Percentiles rank a stretch among this genome's conserved stretches.
These are phyloP conservation scores for Drosophila setifemur DNA, from an alignment of 1,140 invertebrate genomes.

Conservation along the genomic window DNA sequence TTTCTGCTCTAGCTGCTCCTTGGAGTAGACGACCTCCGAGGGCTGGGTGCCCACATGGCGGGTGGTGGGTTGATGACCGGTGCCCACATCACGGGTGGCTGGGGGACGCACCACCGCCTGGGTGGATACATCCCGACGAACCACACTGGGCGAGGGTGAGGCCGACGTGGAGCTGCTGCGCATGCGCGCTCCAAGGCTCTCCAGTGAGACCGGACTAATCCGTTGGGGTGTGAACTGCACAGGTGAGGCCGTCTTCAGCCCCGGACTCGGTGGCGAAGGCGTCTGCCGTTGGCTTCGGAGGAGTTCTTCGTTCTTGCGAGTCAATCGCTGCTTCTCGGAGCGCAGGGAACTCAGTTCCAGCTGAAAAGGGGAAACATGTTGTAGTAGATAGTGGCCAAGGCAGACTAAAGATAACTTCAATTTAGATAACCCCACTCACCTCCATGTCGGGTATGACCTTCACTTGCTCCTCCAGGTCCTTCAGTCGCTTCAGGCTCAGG, in stretches of 20 bases:
- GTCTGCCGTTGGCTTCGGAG: conserved; percentile 82
- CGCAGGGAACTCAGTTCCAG: conserved; percentile 88
- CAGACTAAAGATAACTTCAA: too few relatives aligned
- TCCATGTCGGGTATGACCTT: conserved; percentile 92
- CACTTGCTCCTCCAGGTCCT: conserved; percentile 92
- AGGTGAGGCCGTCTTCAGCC: conserved; percentile 59
- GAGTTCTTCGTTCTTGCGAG: conserved; percentile 83
- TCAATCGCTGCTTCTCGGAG: conserved; percentile 88
- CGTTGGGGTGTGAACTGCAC: conserved; percentile 77
- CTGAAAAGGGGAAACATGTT: conserved; percentile 68
- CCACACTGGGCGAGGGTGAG: conserved; percentile 33
- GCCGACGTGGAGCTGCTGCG: conserved; percentile 63
- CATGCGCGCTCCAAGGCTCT: conserved; percentile 70
- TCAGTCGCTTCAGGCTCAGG: conserved; percentile 88
- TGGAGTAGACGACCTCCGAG: conserved; percentile 55
- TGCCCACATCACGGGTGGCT: conserved; percentile 64
- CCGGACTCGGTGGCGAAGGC: conserved; percentile 60
- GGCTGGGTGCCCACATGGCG: conserved; percentile 56
- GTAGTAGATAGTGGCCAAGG: too few relatives aligned
- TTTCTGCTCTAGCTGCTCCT: conserved; percentile 53
- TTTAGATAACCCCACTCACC: conserved; percentile 82
- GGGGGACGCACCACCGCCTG: conserved; percentile 83
- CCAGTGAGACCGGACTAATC: conserved; percentile 74
- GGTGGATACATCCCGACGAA: conserved; percentile 86
- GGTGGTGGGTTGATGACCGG: conserved; percentile 27